phyloP scores from a whole-genome alignment of 2,888 invertebrate species.

The Lypha dubia region DNA sequence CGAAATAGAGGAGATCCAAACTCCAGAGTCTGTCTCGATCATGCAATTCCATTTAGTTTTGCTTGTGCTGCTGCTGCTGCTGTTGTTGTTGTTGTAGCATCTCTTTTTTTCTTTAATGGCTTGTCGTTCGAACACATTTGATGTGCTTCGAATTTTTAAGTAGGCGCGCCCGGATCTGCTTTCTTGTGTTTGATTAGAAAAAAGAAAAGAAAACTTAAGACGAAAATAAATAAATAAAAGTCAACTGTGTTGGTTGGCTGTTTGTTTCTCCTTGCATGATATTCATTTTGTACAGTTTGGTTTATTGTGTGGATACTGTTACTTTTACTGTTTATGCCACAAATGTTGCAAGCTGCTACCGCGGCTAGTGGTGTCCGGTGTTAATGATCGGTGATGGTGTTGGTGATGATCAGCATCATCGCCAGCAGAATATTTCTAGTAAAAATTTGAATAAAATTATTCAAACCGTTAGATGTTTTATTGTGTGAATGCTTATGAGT shows the following conservation, averaged over 20 bases:
- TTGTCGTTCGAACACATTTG: slow-evolving; percentile 76
- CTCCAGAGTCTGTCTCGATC: slow-evolving; percentile 33
- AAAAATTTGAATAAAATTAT: slow-evolving; percentile 82
- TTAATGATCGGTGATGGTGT: slow-evolving; percentile 16
- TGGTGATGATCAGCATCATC: slow-evolving; percentile 31
- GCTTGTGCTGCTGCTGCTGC: not conserved
- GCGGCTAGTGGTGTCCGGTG: slow-evolving; percentile 2
- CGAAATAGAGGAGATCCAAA: not conserved
- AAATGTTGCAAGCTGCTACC: slow-evolving; percentile 46
- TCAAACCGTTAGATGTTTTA: slow-evolving; percentile 78
- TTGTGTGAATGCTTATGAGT: not conserved
- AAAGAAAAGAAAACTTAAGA: slow-evolving; percentile 1
- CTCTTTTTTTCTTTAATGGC: slow-evolving; percentile 63
- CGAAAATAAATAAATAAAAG: slow-evolving; percentile 34
- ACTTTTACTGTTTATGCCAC: slow-evolving; percentile 40
- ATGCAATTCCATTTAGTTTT: slow-evolving; percentile 46
- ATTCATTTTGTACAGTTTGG: slow-evolving; percentile 50
- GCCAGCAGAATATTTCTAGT: slow-evolving; percentile 74
- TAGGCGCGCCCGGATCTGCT: slow-evolving; percentile 79
- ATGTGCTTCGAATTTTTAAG: slow-evolving; percentile 81
- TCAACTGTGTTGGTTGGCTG: slow-evolving; percentile 43
- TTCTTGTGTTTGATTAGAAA: slow-evolving; percentile 61
- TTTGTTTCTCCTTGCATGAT: slow-evolving; percentile 47
- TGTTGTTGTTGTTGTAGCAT: slow-evolving; percentile 52
- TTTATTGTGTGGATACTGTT: slow-evolving; percentile 57